Conservation (phyloP, 2,888 invertebrate genomes). For the Leptogaster cylindrica region DNA sequence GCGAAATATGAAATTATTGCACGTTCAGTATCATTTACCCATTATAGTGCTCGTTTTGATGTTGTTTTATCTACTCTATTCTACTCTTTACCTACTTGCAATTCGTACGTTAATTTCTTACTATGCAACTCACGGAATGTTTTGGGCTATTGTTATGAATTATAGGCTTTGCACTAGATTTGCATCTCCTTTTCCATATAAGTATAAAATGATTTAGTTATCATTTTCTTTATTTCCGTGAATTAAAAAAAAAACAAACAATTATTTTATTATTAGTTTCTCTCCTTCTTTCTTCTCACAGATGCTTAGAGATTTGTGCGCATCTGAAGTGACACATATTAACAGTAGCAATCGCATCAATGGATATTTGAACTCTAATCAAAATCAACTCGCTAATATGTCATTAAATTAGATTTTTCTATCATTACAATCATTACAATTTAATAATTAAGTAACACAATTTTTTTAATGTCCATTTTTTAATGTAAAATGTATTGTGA, state of each 20-base stretch:
- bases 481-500: conserved; percentile 43
- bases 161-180: conserved; percentile 21
- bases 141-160: conserved; percentile 19
- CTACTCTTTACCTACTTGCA: conserved; percentile 6
- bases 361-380: conserved; percentile 49
- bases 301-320: conserved; percentile 61
- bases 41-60: conserved; percentile 16
- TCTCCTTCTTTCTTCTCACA: conserved; percentile 54
- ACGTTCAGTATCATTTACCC: conserved; percentile 2
- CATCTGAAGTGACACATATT: conserved; percentile 49
- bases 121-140: conserved; percentile 32
- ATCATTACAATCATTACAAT: conserved; percentile 44
- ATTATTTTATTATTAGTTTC: conserved; percentile 42
- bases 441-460: conserved; percentile 12
- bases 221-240: too few relatives aligned
- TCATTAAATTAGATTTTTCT: conserved; percentile 48
- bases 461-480: conserved; percentile 16
- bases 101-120: background rate
- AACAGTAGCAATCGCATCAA: conserved; percentile 51
- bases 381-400: conserved; percentile 48
- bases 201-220: too few relatives aligned
- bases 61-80: conserved; percentile 16
- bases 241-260: background rate
- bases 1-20: conserved; percentile 1
- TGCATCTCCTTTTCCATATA: too few relatives aligned